Percentiles rank a stretch among this genome's conserved stretches.
Conservation (phyloP, 2,113 vertebrate species). For the Thryonomys swinderianus region DNA sequence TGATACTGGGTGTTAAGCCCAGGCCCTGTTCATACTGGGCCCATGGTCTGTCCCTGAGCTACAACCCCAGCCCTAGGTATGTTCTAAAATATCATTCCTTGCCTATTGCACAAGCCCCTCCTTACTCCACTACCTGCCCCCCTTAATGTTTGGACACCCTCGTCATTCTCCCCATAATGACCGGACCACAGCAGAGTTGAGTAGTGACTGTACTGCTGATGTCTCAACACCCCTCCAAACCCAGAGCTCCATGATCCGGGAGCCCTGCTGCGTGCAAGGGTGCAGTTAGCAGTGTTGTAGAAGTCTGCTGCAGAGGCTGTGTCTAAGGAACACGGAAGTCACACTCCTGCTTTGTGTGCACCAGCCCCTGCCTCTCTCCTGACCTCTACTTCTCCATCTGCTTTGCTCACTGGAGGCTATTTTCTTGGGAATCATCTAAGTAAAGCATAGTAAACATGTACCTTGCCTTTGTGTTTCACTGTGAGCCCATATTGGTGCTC, state of each 20-base stretch:
- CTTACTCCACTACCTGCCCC: accelerated
- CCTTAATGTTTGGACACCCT: accelerated
- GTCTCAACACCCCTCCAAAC: too few relatives aligned
- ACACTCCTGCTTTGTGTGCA: too few relatives aligned
- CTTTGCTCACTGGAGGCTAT: accelerated
- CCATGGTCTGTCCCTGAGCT: not conserved
- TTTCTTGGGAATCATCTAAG: not conserved
- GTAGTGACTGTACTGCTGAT: accelerated
- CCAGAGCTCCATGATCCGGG: accelerated
- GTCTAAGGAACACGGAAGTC: accelerated
- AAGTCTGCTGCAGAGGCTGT: accelerated
- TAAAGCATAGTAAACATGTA: accelerated
- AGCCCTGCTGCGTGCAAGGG: accelerated
- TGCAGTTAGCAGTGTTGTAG: not conserved
- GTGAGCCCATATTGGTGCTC: accelerated
- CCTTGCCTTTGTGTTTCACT: accelerated
- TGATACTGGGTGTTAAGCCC: too few relatives aligned
- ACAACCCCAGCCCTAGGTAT: not conserved
- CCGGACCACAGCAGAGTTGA: accelerated
- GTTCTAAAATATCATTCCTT: accelerated
- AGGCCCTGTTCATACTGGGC: not conserved
- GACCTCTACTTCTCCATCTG: not conserved
- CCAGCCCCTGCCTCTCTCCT: not conserved
- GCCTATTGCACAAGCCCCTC: accelerated
- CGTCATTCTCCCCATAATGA: not conserved